Conservation (phyloP, 30 jellyfish, hydroid and myxozoan species). For the Chironex yamaguchii region DNA sequence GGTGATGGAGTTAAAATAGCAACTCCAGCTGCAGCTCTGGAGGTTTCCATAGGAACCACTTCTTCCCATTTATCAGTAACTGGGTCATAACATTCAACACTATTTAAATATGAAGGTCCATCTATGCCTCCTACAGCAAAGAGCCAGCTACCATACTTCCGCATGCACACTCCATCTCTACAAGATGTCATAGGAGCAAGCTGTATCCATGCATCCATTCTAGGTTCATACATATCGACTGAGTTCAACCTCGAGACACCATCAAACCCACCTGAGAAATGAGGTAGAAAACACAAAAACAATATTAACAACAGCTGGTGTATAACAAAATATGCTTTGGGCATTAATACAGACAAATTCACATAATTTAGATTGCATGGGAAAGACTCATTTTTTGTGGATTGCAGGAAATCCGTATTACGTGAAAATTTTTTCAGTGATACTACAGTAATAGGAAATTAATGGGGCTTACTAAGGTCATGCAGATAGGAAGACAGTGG, state of each 20-base stretch:
- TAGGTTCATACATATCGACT: conserved; percentile 93
- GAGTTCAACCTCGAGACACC: conserved; percentile 84
- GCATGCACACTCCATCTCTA: conserved; percentile 94
- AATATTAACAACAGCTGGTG: too few species aligned
- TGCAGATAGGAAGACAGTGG: too few species aligned
- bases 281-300: too few species aligned
- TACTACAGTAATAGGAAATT: too few species aligned
- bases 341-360: too few species aligned
- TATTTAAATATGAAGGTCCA: conserved; percentile 96
- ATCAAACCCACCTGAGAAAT: conserved; percentile 90
- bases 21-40: conserved; percentile 98
- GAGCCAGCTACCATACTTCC: conserved; percentile 89
- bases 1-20: conserved; percentile 75
- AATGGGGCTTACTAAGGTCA: too few species aligned
- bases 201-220: conserved; percentile 81
- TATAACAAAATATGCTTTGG: too few species aligned
- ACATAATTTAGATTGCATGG: too few species aligned
- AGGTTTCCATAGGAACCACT: conserved; percentile 67
- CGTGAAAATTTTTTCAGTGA: too few species aligned
- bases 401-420: too few species aligned
- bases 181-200: conserved; percentile 85
- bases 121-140: conserved; percentile 97
- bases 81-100: conserved; percentile 96
- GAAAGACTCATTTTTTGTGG: too few species aligned
- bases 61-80: conserved; percentile 81